Evolutionary conservation across 2,888 invertebrate species (phyloP).

Genomic region (Drosophila kokeensis): DNA sequence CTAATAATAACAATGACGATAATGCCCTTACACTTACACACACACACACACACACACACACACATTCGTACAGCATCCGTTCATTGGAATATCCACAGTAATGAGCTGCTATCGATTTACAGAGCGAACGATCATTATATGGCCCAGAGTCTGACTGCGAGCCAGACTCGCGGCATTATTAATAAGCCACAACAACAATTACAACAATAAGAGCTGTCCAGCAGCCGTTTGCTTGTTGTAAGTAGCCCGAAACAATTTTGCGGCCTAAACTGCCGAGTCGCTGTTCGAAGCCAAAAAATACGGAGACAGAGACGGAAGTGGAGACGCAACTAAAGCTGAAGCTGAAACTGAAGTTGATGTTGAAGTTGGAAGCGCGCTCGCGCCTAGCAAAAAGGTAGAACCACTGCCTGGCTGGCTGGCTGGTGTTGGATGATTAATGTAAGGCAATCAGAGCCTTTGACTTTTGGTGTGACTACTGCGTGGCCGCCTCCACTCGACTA

Average conservation of each 20-base stretch:
- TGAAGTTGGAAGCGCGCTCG: constrained; percentile 16
- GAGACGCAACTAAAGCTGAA: constrained; percentile 5
- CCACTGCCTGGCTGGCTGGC: neutral
- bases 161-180: constrained; percentile 48
- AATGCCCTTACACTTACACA: constrained; percentile 33
- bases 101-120: constrained; percentile 79
- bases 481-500: constrained; percentile 67
- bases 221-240: constrained; percentile 57
- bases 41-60: neutral
- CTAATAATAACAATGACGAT: constrained; percentile 52
- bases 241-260: constrained; percentile 78
- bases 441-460: constrained; percentile 74
- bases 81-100: constrained; percentile 42
- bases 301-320: neutral
- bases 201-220: constrained; percentile 71
- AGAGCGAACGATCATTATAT: constrained; percentile 56
- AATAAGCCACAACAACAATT: constrained; percentile 79
- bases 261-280: constrained; percentile 73
- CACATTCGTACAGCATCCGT: neutral
- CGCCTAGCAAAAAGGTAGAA: constrained; percentile 36
- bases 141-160: constrained; percentile 11
- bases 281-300: constrained; percentile 1
- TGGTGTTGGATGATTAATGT: constrained; percentile 65
- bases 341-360: constrained; percentile 1
- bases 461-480: constrained; percentile 68